These are phyloP conservation scores for Loriculus beryllinus DNA, from an alignment of 2,797 vertebrate genomes.

Conservation along the genomic window DNA sequence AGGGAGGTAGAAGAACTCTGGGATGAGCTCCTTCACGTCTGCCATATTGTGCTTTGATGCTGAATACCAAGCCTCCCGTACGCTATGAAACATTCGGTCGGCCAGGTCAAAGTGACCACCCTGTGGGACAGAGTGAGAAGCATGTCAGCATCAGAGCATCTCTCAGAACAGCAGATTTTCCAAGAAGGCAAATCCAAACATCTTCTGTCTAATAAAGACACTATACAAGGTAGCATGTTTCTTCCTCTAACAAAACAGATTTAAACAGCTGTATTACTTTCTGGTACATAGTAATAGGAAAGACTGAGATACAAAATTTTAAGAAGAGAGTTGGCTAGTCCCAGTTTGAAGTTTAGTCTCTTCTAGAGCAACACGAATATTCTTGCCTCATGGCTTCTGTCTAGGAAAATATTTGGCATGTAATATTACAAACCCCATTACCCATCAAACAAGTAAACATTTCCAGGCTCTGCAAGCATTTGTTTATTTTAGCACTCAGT, in stretches of 20 bases:
- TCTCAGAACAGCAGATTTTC: not conserved
- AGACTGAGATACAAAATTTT: not conserved
- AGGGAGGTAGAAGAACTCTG: slow-evolving; percentile 97
- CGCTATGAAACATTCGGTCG: slow-evolving; percentile 98
- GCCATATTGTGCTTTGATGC: slow-evolving; percentile 99
- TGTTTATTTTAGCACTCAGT: not conserved
- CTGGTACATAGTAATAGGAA: not conserved
- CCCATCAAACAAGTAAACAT: not conserved
- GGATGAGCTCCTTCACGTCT: slow-evolving; percentile 97
- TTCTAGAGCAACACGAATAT: not conserved
- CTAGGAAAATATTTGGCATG: not conserved
- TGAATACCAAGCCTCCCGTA: slow-evolving; percentile 94
- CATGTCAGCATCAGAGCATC: fast-evolving
- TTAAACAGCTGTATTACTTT: not conserved
- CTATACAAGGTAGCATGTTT: fast-evolving
- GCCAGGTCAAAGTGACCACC: slow-evolving; percentile 98
- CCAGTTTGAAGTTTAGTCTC: not conserved
- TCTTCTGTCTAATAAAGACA: not conserved
- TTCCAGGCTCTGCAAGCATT: not conserved
- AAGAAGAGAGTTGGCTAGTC: not conserved
- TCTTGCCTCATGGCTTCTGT: not conserved
- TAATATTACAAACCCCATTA: not conserved
- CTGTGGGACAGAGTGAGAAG: slow-evolving; percentile 65
- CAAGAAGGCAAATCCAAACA: not conserved
- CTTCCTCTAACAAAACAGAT: not conserved